Base-by-base conservation (phyloP, 1,140 invertebrate species). In the Coelopa frigida region DNA sequence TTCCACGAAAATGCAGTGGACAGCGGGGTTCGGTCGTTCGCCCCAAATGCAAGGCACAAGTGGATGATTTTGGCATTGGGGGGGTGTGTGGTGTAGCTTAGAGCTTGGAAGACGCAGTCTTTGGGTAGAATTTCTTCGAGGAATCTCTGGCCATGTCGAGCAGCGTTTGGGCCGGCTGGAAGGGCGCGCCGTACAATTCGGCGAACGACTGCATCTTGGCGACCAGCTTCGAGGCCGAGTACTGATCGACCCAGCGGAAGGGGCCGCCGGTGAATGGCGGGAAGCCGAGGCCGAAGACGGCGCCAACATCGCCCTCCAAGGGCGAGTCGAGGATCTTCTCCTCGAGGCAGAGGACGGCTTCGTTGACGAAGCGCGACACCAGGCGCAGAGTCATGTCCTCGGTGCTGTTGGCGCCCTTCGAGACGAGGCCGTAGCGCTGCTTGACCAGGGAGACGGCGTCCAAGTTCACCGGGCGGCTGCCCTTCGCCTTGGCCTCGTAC, bases 271-370 rank as follows among this genome's bases (percentile, higher is more conserved):
- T 84, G 73, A 98, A 98, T 73, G 96, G 95, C 21, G 97, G 97
- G 73, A 99, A 99, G 14, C 97, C 97, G 46, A 99, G 77, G 46
- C 97, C 97, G 71, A 99, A 99, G 2, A 99, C 97, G 33, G 94
- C 94, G 50, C 96, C 97, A 53, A 99, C 83, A 71, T 99, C 95
- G 49, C 94, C 97, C 74, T 99, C 97, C 64, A 95, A 70, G 8
- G 96, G 94, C 72, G 80, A 92, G 33, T 82, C 79, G 18, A 99
- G 74, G 55, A 99, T 97, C 58, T 91, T 92, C 73, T 99, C 96
- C 78, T 99, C 85, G 26, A 99, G 74, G 64, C 95, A 99, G 20
- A 98, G 69, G 10, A 98, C 79, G 33, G 95, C 94, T 77, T 99
- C 96, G 71, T 99, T 99, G 6, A 97, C 88, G 70, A 99, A 98